Conservation (phyloP, 2,797 vertebrate species). For the Microcaecilia unicolor region DNA sequence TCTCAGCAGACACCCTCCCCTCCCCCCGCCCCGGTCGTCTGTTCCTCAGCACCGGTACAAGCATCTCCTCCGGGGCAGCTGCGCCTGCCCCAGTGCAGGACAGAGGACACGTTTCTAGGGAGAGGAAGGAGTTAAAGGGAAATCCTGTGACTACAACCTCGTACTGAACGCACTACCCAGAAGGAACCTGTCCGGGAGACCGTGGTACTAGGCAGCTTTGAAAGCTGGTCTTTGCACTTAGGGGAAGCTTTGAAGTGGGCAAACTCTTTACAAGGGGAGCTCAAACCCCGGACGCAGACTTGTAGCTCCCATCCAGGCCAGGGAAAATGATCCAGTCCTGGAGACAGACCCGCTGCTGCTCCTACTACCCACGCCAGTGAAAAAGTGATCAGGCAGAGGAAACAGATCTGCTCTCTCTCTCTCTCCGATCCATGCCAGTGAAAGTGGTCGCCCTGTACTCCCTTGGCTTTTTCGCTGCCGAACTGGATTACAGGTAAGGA, state of each 20-base stretch:
- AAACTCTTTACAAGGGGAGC: fast-evolving
- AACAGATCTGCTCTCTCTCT: background rate
- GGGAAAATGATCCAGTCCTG: background rate
- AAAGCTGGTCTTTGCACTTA: background rate
- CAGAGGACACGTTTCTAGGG: constrained; percentile 12
- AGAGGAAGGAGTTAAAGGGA: background rate
- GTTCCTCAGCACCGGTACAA: background rate
- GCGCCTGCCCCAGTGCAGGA: no score
- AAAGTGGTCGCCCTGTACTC: fast-evolving
- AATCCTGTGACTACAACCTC: background rate
- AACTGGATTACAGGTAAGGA: no score
- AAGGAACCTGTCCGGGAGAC: background rate
- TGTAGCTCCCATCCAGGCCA: background rate
- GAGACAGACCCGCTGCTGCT: no score
- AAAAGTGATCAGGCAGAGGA: background rate
- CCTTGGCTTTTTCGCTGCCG: no score
- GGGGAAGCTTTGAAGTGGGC: background rate
- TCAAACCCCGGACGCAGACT: background rate
- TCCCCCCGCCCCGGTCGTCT: constrained; percentile 9
- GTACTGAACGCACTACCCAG: no score
- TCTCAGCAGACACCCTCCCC: constrained; percentile 41
- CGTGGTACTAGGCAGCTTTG: background rate
- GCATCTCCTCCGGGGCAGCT: no score
- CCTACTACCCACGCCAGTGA: background rate
- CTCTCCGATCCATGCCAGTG: background rate